phyloP scores from a whole-genome alignment of 2,888 invertebrate species.

The Tenthredo scrophulariae region DNA sequence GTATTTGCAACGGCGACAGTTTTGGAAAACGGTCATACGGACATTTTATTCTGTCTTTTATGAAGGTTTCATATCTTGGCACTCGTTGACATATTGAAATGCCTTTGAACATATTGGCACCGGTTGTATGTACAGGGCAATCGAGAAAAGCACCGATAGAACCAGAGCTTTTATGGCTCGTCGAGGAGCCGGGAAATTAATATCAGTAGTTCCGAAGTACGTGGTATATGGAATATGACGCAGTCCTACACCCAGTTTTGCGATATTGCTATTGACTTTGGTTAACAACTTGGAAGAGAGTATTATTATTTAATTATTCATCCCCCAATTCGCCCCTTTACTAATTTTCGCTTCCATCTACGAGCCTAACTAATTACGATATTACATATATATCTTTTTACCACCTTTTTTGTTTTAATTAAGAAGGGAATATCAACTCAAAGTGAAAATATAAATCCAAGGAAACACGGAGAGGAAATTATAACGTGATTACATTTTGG shows the following conservation, averaged over 20 bases:
- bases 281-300: neutral
- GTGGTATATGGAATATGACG: neutral
- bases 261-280: constrained; percentile 2
- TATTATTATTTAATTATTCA: neutral
- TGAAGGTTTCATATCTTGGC: constrained; percentile 30
- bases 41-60: constrained; percentile 31
- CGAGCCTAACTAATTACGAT: neutral
- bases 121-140: neutral
- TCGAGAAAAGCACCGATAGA: neutral
- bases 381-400: too few relatives aligned
- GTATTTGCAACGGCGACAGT: neutral
- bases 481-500: neutral
- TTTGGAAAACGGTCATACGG: neutral
- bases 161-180: constrained; percentile 7
- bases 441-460: neutral
- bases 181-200: constrained; percentile 18
- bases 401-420: neutral
- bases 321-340: neutral
- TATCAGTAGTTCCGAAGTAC: constrained; percentile 16
- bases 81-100: constrained; percentile 41
- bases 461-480: neutral
- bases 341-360: neutral
- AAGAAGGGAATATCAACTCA: neutral
- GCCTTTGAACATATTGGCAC: constrained; percentile 19
- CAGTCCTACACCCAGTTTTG: neutral